A percentile compares a stretch with the other conserved stretches of the same genome.
These are phyloP conservation scores for Cardinalis cardinalis DNA, from an alignment of 2,113 vertebrate genomes.

Conservation along the genomic window DNA sequence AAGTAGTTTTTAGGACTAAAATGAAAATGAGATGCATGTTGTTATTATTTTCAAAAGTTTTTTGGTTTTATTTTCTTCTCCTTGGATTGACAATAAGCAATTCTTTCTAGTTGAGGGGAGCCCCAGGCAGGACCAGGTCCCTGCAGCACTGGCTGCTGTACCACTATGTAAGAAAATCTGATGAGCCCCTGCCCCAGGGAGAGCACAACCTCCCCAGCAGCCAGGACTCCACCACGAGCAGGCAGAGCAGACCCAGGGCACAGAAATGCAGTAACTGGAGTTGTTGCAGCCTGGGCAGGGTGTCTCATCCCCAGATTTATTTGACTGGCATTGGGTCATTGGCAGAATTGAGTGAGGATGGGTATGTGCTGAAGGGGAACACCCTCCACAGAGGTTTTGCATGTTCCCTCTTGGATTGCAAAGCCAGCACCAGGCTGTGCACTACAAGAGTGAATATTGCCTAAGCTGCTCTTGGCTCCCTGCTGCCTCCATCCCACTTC, in stretches of 20 bases:
- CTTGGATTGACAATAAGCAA: neutral
- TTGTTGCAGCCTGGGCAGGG: neutral
- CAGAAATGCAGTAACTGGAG: neutral
- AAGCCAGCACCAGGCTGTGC: neutral
- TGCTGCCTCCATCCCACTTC: neutral
- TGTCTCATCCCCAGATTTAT: neutral
- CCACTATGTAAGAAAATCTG: neutral
- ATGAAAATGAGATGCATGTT: neutral
- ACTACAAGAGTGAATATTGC: neutral
- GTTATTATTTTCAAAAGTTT: neutral
- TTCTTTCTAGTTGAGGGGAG: neutral
- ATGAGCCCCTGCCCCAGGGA: neutral
- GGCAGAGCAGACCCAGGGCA: neutral
- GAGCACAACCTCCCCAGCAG: neutral
- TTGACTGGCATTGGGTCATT: neutral
- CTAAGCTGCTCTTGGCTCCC: neutral
- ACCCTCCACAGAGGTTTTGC: neutral
- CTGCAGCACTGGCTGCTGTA: neutral
- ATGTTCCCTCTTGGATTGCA: neutral
- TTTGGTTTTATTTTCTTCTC: neutral
- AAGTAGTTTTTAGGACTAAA: constrained; percentile 5
- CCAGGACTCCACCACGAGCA: neutral
- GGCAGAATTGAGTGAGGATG: neutral
- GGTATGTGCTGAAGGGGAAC: neutral
- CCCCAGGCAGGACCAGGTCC: neutral